Base-by-base conservation (phyloP, 1,140 invertebrate species). In the Brachionus rotundiformis region DNA sequence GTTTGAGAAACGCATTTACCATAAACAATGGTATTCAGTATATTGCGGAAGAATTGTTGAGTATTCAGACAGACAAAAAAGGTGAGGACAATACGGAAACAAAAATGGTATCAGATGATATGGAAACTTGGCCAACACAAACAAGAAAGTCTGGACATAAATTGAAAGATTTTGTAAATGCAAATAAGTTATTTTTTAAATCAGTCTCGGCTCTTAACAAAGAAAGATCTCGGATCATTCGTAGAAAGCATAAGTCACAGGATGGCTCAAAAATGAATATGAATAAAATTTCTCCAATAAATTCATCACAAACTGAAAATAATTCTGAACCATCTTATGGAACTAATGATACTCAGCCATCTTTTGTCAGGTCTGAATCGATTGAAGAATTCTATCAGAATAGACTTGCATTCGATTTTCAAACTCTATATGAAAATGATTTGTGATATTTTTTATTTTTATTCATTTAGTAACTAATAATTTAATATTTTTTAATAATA, bases 351-450 rank as follows among this genome's bases (percentile, higher is more conserved):
- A 73, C 16, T 13, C 68, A 73, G 41, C 8, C 16, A 23, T n/a
- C 11, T 19, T 44, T 73, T 13, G 2, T 11, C 2, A 73, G 27
- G 10, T 44, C 16, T n/a, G 36, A 73, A 47, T 73, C 68, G 8
- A 73, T 73, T 44, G 68, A 73, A 73, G 68, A 73, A 11, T 73
- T 73, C 44, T 73, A 73, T 73, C 68, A 73, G 27, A 73, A 41
- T n/a, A 41, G 68, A 44, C 36, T 73, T 29, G 68, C 68, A 25
- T 73, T 25, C 27, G 68, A 73, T 73, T 73, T 73, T 73, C 68
- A 73, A 29, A 73, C 68, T 44, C 11, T 73, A 44, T 73, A 73
- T 73, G 68, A 73, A 44, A 41, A 73, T 44, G 68, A 73, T 73
- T 23, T 63, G 3, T 63, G 16, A 54, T 54, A 11, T 41, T 41